Conservation (phyloP, 1,140 invertebrate species). For the Parapsyche elsis region DNA sequence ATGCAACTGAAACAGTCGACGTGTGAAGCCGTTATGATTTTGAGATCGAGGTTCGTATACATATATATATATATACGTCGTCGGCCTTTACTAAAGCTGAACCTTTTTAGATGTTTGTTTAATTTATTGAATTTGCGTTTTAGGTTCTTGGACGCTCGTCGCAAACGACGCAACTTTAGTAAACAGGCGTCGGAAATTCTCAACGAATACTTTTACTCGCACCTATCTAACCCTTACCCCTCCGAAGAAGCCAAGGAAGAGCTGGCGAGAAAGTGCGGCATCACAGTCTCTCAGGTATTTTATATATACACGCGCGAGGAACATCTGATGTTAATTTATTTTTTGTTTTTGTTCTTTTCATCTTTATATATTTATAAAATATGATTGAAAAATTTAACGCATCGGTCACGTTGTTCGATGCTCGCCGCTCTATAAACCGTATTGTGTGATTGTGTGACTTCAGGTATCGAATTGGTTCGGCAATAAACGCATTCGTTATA, state of each 20-base stretch:
- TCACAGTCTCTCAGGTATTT: constrained; percentile 82
- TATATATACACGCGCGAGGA: background rate
- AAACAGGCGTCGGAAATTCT: constrained; percentile 99
- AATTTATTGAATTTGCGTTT: constrained; percentile 60
- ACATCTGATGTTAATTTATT: too few relatives aligned
- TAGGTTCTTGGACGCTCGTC: constrained; percentile 95
- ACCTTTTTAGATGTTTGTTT: too few relatives aligned
- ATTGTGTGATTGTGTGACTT: background rate
- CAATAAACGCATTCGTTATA: constrained; percentile 99
- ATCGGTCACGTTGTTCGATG: too few relatives aligned
- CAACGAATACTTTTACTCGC: constrained; percentile 99
- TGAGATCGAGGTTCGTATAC: constrained; percentile 74
- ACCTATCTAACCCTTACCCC: constrained; percentile 99
- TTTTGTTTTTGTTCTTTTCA: too few relatives aligned
- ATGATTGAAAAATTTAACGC: too few relatives aligned
- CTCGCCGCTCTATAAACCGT: too few relatives aligned
- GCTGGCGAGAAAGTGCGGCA: constrained; percentile 98
- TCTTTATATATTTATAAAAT: too few relatives aligned
- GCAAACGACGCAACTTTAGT: constrained; percentile 99
- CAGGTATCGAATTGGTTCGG: constrained; percentile 99
- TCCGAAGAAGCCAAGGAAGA: constrained; percentile 99
- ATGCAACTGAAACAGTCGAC: constrained; percentile 99
- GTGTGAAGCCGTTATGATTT: constrained; percentile 99
- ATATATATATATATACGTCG: background rate
- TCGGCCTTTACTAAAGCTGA: background rate